Evolutionary conservation across 35 echinoderm and acorn worm species (phyloP).

Genomic region (Diadema setosum): DNA sequence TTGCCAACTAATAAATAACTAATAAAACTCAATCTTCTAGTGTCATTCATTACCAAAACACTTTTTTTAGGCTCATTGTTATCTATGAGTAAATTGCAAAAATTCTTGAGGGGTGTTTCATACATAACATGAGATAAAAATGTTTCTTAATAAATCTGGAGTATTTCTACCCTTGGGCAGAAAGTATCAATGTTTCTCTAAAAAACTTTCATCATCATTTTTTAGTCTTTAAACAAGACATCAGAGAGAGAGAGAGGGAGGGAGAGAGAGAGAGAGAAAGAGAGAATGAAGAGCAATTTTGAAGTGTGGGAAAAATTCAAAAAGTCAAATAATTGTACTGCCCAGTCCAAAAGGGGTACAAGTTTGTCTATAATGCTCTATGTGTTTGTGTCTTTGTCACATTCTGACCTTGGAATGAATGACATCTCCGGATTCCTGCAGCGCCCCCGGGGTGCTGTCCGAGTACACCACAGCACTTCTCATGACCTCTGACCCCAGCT

Average conservation of each 20-base stretch:
- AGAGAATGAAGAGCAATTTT: not conserved
- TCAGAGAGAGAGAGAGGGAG: not conserved
- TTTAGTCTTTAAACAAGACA: too few relatives aligned
- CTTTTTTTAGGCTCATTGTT: too few relatives aligned
- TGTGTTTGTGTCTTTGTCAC: not conserved
- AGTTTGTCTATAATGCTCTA: not conserved
- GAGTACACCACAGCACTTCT: slow-evolving; percentile 65
- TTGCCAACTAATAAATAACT: too few relatives aligned
- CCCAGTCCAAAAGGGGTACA: not conserved
- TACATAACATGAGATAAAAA: too few relatives aligned
- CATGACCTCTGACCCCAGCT: slow-evolving; percentile 76
- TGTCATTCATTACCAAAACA: too few relatives aligned
- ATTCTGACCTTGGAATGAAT: slow-evolving; percentile 19
- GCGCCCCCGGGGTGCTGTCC: slow-evolving; percentile 49
- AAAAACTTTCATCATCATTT: too few relatives aligned
- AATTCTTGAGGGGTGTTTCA: too few relatives aligned
- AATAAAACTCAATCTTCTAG: too few relatives aligned
- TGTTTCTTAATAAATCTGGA: too few relatives aligned
- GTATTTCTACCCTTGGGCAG: too few relatives aligned
- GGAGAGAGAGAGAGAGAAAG: not conserved
- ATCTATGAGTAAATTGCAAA: too few relatives aligned
- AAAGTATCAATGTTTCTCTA: too few relatives aligned
- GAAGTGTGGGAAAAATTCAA: not conserved
- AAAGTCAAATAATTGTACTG: not conserved
- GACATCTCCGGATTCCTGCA: slow-evolving; percentile 85